Base-by-base conservation (phyloP, 2,797 vertebrate genomes). In the Macrochelys suwanniensis region DNA sequence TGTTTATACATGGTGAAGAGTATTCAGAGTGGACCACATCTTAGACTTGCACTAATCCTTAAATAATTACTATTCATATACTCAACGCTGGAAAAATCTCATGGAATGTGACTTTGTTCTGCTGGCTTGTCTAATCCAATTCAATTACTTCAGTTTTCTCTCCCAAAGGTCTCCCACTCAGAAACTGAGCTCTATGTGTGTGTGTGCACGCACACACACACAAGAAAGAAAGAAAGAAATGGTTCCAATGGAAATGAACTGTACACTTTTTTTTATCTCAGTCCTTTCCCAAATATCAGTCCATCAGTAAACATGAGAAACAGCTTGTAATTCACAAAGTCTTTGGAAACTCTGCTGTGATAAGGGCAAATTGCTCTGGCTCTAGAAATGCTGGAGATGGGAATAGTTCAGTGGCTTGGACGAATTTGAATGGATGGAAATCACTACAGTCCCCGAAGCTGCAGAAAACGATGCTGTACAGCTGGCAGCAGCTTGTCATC, bases 41-140 rank as follows among this genome's bases (percentile, higher is more conserved):
- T 97, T 96, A 97, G 93, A 96, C 95, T 97, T 93, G 82, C 53
- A 88, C 98, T 98, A 98, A 98, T 98, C 98, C 98, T 98, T 97
- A 97, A 97, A 98, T 98, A 98, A 98, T 98, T 98, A 98, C 97
- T 97, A 97, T 98, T 97, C 97, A 97, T 97, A 95, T 97, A 96
- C 95, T 97, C 84, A 89, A 47, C 94, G 91, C 97, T 97, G 96
- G 96, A 97, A 97, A 97, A 97, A 97, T 71, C 97, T 98, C 96
- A 96, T 94, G 97, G 97, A 98, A 98, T 97, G 97, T 95, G 97
- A 97, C 97, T 98, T 96, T 96, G 97, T 98, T 98, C 97, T 97
- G 96, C 97, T 97, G 97, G 91, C 92, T 98, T 98, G 96, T 96
- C 97, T 98, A 98, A 98, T 98, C 98, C 96, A 0, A 98, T 98